Percentiles rank a stretch among this genome's conserved stretches.
Evolutionary conservation across 2,113 vertebrate species (phyloP).

Genomic region (Zapus hudsonius): DNA sequence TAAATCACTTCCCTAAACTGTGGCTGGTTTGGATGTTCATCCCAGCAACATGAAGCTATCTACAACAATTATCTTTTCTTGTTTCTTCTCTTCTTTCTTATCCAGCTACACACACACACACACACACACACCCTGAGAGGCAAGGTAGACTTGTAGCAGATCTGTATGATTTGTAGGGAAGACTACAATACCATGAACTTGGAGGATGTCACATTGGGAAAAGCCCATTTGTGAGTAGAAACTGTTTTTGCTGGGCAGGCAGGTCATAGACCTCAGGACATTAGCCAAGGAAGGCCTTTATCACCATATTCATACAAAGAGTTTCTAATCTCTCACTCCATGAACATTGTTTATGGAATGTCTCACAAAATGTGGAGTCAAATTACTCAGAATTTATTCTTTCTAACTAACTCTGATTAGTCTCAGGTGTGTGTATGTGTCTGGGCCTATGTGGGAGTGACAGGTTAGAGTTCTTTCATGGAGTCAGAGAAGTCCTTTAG

Average conservation of each 20-base stretch:
- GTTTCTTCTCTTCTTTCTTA: background rate
- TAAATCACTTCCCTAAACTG: too few species aligned
- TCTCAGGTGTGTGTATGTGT: background rate
- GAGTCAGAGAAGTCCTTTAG: background rate
- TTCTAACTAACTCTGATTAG: background rate
- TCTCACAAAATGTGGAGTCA: background rate
- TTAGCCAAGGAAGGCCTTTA: conserved; percentile 17
- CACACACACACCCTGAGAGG: background rate
- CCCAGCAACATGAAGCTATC: too few species aligned
- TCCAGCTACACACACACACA: too few species aligned
- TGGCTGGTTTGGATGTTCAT: too few species aligned
- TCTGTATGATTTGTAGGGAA: background rate
- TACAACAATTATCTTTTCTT: background rate
- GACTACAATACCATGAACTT: background rate
- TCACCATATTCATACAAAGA: background rate
- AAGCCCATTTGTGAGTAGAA: background rate
- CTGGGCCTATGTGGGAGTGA: background rate
- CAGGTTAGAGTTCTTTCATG: background rate
- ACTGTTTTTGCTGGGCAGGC: conserved; percentile 17
- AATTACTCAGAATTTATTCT: background rate
- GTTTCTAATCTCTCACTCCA: background rate
- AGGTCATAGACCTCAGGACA: background rate
- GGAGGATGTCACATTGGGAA: too few species aligned
- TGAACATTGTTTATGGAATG: background rate
- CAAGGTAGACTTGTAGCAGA: background rate